A percentile compares a stretch with the other conserved stretches of the same genome.
Evolutionary conservation across 2,797 vertebrate genomes (phyloP).

Genomic region (Adrianichthys oophorus): DNA sequence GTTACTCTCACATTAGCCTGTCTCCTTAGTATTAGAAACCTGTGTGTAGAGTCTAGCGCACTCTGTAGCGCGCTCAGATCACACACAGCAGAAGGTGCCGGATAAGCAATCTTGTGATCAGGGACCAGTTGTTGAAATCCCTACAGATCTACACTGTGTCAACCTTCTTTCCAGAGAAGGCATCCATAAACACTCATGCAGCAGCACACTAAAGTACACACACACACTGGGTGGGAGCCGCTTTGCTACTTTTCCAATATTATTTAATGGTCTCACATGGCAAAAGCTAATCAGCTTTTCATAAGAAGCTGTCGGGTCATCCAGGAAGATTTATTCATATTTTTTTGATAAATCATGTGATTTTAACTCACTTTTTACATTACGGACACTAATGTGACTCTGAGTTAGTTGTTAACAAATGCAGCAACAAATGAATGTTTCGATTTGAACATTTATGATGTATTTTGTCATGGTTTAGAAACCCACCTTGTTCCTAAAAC

Average conservation of each 20-base stretch:
- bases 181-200: slow-evolving; percentile 21
- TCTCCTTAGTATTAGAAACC: background rate
- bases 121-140: slow-evolving; percentile 37
- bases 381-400: background rate
- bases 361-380: slow-evolving; percentile 12
- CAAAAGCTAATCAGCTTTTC: slow-evolving; percentile 66
- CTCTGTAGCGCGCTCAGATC: slow-evolving; percentile 10
- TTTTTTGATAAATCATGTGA: slow-evolving; percentile 55
- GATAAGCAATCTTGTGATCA: slow-evolving; percentile 59
- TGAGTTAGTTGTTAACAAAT: background rate
- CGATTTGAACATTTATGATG: no score
- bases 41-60: background rate
- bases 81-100: slow-evolving; percentile 24
- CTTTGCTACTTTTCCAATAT: slow-evolving; percentile 32
- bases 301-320: slow-evolving; percentile 57
- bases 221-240: slow-evolving; percentile 41
- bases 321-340: slow-evolving; percentile 47
- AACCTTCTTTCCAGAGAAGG: slow-evolving; percentile 15
- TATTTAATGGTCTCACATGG: slow-evolving; percentile 63
- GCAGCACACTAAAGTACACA: slow-evolving; percentile 13
- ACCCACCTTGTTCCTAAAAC: background rate
- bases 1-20: no score
- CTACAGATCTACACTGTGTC: slow-evolving; percentile 33
- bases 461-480: no score
- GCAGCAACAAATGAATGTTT: background rate